phyloP scores from a whole-genome alignment of 2,113 vertebrate genomes.

The Lonchura striata region DNA sequence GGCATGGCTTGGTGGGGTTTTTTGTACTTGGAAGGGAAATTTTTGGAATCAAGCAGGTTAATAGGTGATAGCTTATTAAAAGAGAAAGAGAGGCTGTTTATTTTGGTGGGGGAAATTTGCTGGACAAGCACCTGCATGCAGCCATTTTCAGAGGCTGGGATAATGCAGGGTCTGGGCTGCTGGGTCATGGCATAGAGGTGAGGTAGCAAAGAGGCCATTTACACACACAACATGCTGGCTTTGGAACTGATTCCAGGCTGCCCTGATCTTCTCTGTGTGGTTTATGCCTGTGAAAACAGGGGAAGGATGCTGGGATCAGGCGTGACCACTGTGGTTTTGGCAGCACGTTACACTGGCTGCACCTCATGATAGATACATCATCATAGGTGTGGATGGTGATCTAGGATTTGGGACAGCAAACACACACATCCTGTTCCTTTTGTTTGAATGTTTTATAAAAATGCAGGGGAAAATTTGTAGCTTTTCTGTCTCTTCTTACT shows the following conservation, averaged over 20 bases:
- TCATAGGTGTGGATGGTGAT: neutral
- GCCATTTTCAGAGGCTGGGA: neutral
- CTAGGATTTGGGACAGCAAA: neutral
- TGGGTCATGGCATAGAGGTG: neutral
- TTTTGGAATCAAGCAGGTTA: neutral
- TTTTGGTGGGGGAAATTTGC: neutral
- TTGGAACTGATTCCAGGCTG: neutral
- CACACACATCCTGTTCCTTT: neutral
- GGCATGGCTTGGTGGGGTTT: neutral
- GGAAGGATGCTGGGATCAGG: neutral
- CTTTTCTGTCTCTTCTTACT: neutral
- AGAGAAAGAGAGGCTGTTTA: neutral
- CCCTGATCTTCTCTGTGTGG: neutral
- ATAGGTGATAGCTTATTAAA: neutral
- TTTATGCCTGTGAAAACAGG: neutral
- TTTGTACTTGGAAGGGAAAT: neutral
- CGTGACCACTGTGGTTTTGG: neutral
- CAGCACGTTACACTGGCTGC: neutral
- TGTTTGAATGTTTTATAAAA: neutral
- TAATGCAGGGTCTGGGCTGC: fast-evolving
- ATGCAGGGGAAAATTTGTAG: neutral
- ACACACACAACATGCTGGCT: neutral
- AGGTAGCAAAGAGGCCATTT: neutral
- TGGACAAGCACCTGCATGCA: neutral
- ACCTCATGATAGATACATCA: neutral